A percentile compares a stretch with the other conserved stretches of the same genome.
Evolutionary conservation across 2,888 invertebrate genomes (phyloP).

Genomic region (Lamellibrachia satsuma): DNA sequence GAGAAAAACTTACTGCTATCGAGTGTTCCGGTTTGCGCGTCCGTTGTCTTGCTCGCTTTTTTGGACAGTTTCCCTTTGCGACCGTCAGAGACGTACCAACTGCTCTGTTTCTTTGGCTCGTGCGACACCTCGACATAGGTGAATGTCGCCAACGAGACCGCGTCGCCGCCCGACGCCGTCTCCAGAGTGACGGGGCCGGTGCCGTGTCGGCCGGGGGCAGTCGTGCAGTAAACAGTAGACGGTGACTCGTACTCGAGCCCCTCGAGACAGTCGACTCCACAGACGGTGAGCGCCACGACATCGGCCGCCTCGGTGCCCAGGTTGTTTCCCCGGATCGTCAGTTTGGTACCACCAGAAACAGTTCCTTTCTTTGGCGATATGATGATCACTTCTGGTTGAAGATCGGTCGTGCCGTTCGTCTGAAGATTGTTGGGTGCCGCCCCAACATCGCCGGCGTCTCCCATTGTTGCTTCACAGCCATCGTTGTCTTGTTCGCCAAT

Average conservation of each 20-base stretch:
- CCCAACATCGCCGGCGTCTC: background rate
- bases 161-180: constrained; percentile 59
- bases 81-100: background rate
- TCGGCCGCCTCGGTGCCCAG: constrained; percentile 58
- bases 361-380: constrained; percentile 55
- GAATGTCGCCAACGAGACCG: constrained; percentile 32
- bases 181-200: constrained; percentile 57
- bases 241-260: constrained; percentile 58
- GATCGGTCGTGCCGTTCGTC: background rate
- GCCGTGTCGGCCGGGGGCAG: constrained; percentile 54
- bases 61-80: constrained; percentile 6
- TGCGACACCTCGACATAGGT: constrained; percentile 20
- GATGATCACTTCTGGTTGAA: constrained; percentile 52
- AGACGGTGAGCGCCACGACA: constrained; percentile 56
- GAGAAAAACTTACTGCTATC: background rate
- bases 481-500: background rate
- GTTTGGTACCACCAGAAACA: constrained; percentile 53
- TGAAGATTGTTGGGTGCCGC: background rate
- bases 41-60: background rate
- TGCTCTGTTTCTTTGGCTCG: background rate
- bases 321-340: constrained; percentile 58
- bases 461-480: background rate
- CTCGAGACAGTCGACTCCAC: constrained; percentile 58
- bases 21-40: background rate
- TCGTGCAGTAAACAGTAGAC: constrained; percentile 52